Percentiles rank a stretch among this genome's conserved stretches.
Conservation (phyloP, 2,113 vertebrate species). For the Halichoerus grypus region DNA sequence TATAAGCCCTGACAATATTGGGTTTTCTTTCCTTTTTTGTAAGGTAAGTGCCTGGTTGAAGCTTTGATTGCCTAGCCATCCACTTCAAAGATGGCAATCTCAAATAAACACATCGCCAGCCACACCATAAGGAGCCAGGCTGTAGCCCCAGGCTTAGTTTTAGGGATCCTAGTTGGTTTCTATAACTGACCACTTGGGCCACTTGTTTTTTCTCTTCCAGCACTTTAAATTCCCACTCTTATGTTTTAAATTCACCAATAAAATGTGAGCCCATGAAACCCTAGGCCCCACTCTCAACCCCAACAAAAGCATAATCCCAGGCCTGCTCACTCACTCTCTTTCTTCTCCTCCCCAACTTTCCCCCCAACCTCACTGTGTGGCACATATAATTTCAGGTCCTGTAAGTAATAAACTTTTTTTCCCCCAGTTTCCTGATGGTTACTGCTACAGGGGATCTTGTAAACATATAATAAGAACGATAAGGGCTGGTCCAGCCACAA, state of each 20-base stretch:
- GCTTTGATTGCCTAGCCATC: neutral
- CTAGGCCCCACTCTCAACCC: neutral
- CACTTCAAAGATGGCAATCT: neutral
- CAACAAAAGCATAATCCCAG: neutral
- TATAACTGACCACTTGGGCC: neutral
- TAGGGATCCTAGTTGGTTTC: neutral
- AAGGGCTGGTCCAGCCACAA: neutral
- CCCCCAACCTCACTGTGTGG: neutral
- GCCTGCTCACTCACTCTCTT: neutral
- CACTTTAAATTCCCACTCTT: neutral
- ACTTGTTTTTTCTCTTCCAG: neutral
- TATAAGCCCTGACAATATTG: neutral
- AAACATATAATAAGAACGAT: neutral
- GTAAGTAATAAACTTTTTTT: neutral
- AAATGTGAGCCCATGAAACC: neutral
- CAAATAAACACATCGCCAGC: neutral
- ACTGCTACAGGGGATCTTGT: neutral
- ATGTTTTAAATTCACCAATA: neutral
- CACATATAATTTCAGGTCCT: neutral
- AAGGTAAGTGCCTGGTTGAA: neutral
- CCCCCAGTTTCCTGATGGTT: neutral
- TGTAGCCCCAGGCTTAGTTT: neutral
- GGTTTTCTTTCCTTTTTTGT: neutral
- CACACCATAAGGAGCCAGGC: neutral
- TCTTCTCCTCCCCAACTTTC: neutral